Base-by-base conservation (phyloP, 1,140 invertebrate species). In the Eriocheir sinensis region DNA sequence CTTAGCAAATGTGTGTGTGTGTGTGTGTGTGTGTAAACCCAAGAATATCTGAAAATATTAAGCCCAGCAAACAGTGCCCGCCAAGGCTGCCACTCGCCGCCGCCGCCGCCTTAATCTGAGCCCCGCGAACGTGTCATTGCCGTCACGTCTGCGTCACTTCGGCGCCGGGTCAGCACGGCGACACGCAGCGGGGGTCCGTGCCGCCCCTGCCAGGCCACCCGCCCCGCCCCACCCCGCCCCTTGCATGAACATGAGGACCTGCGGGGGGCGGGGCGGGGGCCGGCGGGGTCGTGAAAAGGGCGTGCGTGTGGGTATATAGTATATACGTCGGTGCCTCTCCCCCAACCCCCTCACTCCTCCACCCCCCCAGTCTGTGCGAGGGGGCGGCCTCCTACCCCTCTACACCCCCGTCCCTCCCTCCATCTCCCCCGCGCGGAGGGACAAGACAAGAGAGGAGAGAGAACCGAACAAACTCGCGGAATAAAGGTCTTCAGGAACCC, bases 371-470 rank as follows among this genome's bases (percentile, higher is more conserved):
- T 6, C 27, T 72, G 60, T 72, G 9, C 0, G 60, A 72, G 60
- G 60, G 60, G 60, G 30, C 27, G 60, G 21, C n/a, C 60, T 72
- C 86, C n/a, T n/a, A n/a, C n/a, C n/a, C n/a, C n/a, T n/a, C n/a
- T n/a, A n/a, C n/a, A n/a, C n/a, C 44, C 41, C 86, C 34, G 27
- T 89, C 86, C 34, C 86, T 89, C 86, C 27, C 40, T 48, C 40
- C 30, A 27, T 44, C 40, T 44, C 44, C 34, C 40, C 36, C 34
- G 41, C 86, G n/a, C n/a, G 12, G 86, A 36, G 32, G 9, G 90
- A 79, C 90, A 34, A 92, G 91, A 48, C 44, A 81, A 48, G 36
- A 72, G 40, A 79, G 60, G 90, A 83, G 90, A n/a, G 27, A 92
- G 72, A 81, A 80, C 89, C 89, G 89, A 80, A 38, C 79, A 79